Conservation (phyloP, 2,113 vertebrate species). For the Callithrix jacchus region DNA sequence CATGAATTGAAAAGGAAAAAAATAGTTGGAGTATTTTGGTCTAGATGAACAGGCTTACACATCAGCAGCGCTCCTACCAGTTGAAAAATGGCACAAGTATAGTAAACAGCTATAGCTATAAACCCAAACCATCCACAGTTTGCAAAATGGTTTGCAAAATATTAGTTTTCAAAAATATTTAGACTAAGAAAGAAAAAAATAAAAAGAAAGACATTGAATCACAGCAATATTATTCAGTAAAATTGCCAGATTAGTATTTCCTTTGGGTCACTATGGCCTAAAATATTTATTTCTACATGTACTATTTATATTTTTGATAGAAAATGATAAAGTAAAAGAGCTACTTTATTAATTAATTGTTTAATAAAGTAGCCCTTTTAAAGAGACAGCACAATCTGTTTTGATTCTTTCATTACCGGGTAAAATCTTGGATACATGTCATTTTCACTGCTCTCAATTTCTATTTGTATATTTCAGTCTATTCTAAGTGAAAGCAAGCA, state of each 20-base stretch:
- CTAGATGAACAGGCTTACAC: not conserved
- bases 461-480: conserved; percentile 74
- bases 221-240: not conserved
- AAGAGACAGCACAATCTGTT: conserved; percentile 64
- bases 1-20: not conserved
- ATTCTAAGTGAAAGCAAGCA: conserved; percentile 73
- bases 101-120: not conserved
- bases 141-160: not conserved
- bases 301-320: conserved; percentile 57
- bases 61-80: not conserved
- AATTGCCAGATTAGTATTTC: conserved; percentile 4
- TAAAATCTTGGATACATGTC: conserved; percentile 63
- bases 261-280: conserved; percentile 9
- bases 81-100: conserved; percentile 3
- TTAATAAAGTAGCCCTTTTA: conserved; percentile 66
- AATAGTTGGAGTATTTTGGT: not conserved
- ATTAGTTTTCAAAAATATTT: not conserved
- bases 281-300: conserved; percentile 43
- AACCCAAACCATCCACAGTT: not conserved
- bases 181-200: not conserved
- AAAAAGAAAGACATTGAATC: not conserved
- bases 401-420: conserved; percentile 64
- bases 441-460: conserved; percentile 71
- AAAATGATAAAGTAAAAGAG: not conserved
- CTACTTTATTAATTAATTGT: not conserved